A percentile compares a stretch with the other conserved stretches of the same genome.
These are phyloP conservation scores for Scyliorhinus canicula DNA, from an alignment of 2,797 vertebrate genomes.

Conservation along the genomic window DNA sequence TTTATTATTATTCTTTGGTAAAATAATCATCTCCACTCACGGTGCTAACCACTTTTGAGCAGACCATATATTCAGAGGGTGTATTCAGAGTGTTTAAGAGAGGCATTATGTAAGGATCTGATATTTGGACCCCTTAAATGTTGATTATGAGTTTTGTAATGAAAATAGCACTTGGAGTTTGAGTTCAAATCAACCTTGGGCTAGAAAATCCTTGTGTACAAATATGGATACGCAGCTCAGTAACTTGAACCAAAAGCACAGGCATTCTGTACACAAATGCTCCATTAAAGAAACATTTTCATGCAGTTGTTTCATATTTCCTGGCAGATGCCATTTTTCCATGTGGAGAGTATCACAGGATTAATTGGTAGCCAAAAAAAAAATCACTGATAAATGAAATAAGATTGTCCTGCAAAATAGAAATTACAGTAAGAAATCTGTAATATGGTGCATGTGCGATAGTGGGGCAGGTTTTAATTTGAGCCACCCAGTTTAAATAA, in stretches of 20 bases:
- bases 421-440: not conserved
- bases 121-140: too few relatives aligned
- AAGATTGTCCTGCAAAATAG: not conserved
- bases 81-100: not conserved
- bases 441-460: not conserved
- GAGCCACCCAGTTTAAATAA: not conserved
- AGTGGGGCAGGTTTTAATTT: not conserved
- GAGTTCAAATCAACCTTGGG: not conserved
- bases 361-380: constrained; percentile 1
- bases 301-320: not conserved
- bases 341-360: not conserved
- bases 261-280: not conserved
- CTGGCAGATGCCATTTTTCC: not conserved
- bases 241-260: not conserved
- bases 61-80: not conserved
- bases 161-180: not conserved
- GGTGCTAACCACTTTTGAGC: not conserved
- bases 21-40: not conserved
- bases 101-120: not conserved
- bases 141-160: not conserved
- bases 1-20: too few relatives aligned
- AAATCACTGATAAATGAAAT: not conserved
- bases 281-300: constrained; percentile 9
- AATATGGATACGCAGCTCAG: not conserved
- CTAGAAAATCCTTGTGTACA: not conserved